Base-by-base conservation (phyloP, 2,113 vertebrate species). In the Oxygymnocypris stewartii region DNA sequence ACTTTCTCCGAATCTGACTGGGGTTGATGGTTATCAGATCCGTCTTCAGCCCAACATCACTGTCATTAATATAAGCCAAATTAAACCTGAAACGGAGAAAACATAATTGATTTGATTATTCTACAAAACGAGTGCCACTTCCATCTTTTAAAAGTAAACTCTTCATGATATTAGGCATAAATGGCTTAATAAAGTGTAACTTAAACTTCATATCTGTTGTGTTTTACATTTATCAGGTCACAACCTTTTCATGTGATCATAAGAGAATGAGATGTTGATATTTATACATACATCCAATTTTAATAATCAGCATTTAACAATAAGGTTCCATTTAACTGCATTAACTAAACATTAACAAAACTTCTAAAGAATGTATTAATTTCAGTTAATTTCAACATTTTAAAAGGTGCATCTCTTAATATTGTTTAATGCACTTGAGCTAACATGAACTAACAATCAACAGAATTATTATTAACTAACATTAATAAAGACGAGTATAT, bases 11-110 rank as follows among this genome's bases (percentile, higher is more conserved):
- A 6, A 87, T 49, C 74, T 87, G 86, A 31, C 47, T 49, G 71
- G 91, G 91, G 79, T 92, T 92, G 25, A 88, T 59, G 23, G 90
- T 90, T 6, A 92, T 20, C 13, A 92, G 79, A 37, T 79, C 12
- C 0, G 90, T 88, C 85, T 91, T 92, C 42, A 86, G 78, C 2
- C 91, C 91, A n/a, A 92, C 89, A 44, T 92, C 73, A 40, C 40
- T 40, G 40, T 40, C 40, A 44, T 86, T 87, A 59, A 92, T 20
- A 0, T 76, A 71, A 14, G 91, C 87, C 65, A 92, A 57, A 63
- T 91, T 91, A 35, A 91, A 80, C 71, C 91, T 92, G 49, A 44
- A 84, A 65, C 7, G 65, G 23, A 40, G 6, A 65, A 12, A 49
- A 13, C 28, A 31, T 31, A 31, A 31, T 57, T 23, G 2, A 37